Evolutionary conservation across 2,797 vertebrate genomes (phyloP).

Genomic region (Falco naumanni): DNA sequence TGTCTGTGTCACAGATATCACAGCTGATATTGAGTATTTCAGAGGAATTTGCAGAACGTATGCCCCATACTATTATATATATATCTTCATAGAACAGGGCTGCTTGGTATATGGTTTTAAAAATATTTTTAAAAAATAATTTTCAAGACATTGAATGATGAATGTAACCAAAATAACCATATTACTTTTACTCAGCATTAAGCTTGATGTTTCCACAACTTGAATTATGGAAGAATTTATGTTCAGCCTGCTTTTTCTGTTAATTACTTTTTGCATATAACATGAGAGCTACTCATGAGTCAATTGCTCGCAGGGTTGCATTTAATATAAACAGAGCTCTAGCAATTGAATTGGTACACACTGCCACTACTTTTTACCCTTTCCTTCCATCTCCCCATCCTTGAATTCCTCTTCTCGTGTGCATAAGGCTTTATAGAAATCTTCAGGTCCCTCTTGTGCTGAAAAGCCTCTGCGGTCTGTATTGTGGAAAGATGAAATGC

Average conservation of each 20-base stretch:
- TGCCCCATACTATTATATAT: not conserved
- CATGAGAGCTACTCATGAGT: constrained; percentile 30
- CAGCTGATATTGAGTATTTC: not conserved
- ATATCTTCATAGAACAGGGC: not conserved
- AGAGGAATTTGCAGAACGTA: not conserved
- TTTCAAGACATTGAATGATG: not conserved
- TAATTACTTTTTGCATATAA: constrained; percentile 59
- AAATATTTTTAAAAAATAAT: not conserved
- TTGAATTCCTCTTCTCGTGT: not conserved
- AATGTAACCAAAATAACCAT: not conserved
- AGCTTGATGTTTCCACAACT: constrained; percentile 6
- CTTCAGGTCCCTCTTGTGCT: not conserved
- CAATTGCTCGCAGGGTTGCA: not conserved
- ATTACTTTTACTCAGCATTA: not conserved
- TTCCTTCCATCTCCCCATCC: not conserved
- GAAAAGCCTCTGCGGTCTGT: not conserved
- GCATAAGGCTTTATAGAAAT: not conserved
- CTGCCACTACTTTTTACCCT: not conserved
- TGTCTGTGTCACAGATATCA: not conserved
- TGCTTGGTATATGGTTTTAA: not conserved
- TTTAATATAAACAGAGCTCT: constrained; percentile 29
- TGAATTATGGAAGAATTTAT: constrained; percentile 23
- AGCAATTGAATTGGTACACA: not conserved
- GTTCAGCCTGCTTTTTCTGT: constrained; percentile 16
- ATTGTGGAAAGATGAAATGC: not conserved